Conservation (phyloP, 37 sponge, comb jelly and placozoan species). For the Theonella swinhoei region DNA sequence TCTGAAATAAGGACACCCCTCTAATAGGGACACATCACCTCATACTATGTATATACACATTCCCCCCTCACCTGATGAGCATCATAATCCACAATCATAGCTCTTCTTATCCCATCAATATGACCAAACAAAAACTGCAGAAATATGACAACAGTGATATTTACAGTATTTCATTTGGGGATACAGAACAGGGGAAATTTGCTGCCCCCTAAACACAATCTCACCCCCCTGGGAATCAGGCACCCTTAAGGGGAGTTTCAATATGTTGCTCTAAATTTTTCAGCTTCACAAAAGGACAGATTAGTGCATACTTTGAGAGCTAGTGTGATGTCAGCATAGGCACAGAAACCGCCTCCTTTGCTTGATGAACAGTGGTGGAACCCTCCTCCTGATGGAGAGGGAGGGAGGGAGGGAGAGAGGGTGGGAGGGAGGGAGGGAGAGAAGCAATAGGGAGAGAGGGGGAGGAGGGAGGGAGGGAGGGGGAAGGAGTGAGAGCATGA, state of each 20-base stretch:
- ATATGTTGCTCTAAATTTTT: too few relatives aligned
- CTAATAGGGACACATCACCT: too few relatives aligned
- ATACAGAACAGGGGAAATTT: background rate
- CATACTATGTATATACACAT: too few relatives aligned
- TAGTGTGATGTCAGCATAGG: conserved; percentile 93
- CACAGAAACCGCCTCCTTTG: conserved; percentile 91
- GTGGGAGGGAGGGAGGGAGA: background rate
- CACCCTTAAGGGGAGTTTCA: too few relatives aligned
- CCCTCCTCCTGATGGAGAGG: conserved; percentile 62
- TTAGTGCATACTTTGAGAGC: conserved; percentile 60
- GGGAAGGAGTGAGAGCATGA: background rate
- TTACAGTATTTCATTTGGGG: background rate
- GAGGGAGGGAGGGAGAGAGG: background rate
- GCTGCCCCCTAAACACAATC: too few relatives aligned
- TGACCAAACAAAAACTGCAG: conserved; percentile 64
- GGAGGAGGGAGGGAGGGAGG: background rate
- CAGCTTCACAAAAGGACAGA: too few relatives aligned
- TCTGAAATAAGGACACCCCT: too few relatives aligned
- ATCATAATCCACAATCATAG: conserved; percentile 90
- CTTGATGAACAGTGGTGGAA: conserved; percentile 87
- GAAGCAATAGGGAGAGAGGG: background rate
- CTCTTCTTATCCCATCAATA: conserved; percentile 64
- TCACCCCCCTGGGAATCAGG: too few relatives aligned
- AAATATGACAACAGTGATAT: too few relatives aligned
- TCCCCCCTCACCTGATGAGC: conserved; percentile 83